Conservation (phyloP, 2,888 invertebrate genomes). For the Sisyra terminalis region DNA sequence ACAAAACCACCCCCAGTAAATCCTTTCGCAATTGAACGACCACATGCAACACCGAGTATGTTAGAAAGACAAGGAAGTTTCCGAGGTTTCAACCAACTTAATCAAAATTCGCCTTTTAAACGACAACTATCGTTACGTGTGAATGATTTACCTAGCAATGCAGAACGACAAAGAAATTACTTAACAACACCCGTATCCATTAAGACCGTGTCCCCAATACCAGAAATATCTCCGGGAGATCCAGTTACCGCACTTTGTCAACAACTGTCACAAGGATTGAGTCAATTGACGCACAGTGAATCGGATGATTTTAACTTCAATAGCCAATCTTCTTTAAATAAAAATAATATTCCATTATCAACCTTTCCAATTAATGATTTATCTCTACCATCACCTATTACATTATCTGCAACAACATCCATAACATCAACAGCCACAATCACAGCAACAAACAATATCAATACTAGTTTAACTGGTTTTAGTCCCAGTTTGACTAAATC, state of each 20-base stretch:
- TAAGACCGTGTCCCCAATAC: constrained; percentile 54
- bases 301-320: constrained; percentile 38
- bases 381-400: constrained; percentile 19
- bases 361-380: constrained; percentile 5
- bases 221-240: constrained; percentile 53
- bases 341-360: constrained; percentile 29
- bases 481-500: constrained; percentile 9
- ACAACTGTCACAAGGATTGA: constrained; percentile 53
- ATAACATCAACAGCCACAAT: constrained; percentile 14
- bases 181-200: constrained; percentile 17
- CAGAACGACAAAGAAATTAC: constrained; percentile 53
- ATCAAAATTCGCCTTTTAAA: constrained; percentile 81
- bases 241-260: constrained; percentile 59
- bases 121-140: constrained; percentile 89
- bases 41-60: constrained; percentile 89
- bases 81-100: constrained; percentile 67
- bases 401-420: constrained; percentile 17
- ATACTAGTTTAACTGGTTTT: constrained; percentile 5
- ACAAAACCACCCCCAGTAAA: constrained; percentile 48
- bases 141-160: constrained; percentile 87
- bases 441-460: constrained; percentile 13
- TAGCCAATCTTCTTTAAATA: constrained; percentile 34
- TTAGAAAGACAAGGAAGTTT: constrained; percentile 91
- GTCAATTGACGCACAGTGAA: constrained; percentile 43
- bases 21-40: constrained; percentile 88